phyloP scores from a whole-genome alignment of 2,797 vertebrate genomes.

The Apodemus agrarius region DNA sequence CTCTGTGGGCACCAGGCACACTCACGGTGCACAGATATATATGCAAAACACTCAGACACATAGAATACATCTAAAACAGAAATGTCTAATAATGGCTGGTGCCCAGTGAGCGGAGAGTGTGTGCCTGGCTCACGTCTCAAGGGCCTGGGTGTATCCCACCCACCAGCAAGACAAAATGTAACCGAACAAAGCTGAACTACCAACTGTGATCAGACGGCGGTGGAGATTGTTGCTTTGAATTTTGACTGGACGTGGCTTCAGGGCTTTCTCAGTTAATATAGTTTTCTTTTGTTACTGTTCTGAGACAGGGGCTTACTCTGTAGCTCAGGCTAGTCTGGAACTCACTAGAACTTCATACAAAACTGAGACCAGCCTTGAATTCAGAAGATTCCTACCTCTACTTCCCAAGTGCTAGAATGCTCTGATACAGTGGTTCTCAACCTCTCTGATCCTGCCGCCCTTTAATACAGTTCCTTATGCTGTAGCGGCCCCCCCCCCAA shows the following conservation, averaged over 20 bases:
- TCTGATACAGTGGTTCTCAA: not conserved
- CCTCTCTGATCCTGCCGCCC: not conserved
- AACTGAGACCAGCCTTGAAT: not conserved
- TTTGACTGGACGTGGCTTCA: not conserved
- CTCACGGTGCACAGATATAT: not conserved
- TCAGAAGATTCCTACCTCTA: not conserved
- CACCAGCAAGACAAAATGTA: too few species aligned
- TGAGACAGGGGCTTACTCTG: not conserved
- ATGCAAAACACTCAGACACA: not conserved
- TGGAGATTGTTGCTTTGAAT: not conserved
- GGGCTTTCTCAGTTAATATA: not conserved
- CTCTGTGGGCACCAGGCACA: not conserved
- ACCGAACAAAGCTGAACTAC: not conserved
- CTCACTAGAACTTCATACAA: not conserved
- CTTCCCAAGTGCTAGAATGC: not conserved
- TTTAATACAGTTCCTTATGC: not conserved
- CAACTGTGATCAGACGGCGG: not conserved
- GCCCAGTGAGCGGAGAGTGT: not conserved
- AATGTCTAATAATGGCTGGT: not conserved
- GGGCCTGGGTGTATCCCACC: not conserved
- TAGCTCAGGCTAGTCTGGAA: slow-evolving; percentile 3
- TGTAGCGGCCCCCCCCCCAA: not conserved
- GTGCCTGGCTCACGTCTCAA: not conserved
- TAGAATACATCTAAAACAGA: not conserved
- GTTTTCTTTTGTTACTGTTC: not conserved